These are phyloP conservation scores for Catalaphyllia jardinei DNA, from an alignment of 64 coral and sea anemone genomes.

Conservation along the genomic window DNA sequence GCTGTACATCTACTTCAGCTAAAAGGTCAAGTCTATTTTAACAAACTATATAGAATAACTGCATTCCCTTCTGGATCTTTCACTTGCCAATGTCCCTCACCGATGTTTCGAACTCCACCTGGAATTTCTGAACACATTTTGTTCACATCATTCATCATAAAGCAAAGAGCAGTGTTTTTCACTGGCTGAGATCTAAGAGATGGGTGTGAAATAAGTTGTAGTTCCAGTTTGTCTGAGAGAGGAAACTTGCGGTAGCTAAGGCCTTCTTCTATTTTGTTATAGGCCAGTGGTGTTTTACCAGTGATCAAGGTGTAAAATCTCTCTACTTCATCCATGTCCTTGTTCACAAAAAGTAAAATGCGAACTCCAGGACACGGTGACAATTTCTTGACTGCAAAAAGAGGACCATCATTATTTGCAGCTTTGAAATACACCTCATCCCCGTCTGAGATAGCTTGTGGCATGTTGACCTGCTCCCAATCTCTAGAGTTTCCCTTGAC, in stretches of 20 bases:
- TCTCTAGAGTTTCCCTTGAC: constrained; percentile 52
- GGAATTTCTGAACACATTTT: constrained; percentile 85
- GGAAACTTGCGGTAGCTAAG: constrained; percentile 77
- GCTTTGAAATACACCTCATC: constrained; percentile 70
- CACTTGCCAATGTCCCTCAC: constrained; percentile 83
- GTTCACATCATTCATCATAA: constrained; percentile 73
- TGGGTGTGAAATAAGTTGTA: constrained; percentile 81
- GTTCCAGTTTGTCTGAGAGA: constrained; percentile 79
- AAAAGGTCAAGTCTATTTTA: constrained; percentile 41
- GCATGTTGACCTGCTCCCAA: constrained; percentile 55
- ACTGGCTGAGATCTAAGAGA: constrained; percentile 51
- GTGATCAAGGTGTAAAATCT: constrained; percentile 85
- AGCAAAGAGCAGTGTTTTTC: constrained; percentile 74
- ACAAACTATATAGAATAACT: constrained; percentile 63
- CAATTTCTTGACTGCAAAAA: constrained; percentile 59
- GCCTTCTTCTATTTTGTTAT: constrained; percentile 86
- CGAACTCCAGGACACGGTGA: constrained; percentile 83
- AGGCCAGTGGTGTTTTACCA: constrained; percentile 73
- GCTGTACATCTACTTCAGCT: background rate
- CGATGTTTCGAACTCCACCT: constrained; percentile 75
- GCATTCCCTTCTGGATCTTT: constrained; percentile 83
- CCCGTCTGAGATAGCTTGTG: constrained; percentile 67
- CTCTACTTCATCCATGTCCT: constrained; percentile 84
- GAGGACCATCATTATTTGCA: constrained; percentile 36
- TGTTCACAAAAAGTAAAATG: constrained; percentile 82